Evolutionary conservation across 2,797 vertebrate genomes (phyloP).

Genomic region (Aviceda cuculoides): DNA sequence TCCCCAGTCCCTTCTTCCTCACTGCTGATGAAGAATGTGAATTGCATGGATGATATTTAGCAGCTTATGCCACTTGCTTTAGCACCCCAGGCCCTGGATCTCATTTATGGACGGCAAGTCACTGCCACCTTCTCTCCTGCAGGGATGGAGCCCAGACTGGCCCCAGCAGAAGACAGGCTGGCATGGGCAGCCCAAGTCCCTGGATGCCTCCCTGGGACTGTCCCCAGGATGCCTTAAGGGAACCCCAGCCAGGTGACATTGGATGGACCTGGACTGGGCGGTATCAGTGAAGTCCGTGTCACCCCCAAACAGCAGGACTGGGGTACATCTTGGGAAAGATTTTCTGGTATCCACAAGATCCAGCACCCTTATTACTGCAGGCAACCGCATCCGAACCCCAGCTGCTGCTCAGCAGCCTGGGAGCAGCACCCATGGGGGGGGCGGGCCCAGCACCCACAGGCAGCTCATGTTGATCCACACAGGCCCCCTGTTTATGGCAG

Average conservation of each 20-base stretch:
- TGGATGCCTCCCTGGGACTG: no score
- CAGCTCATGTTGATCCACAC: neutral
- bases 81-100: neutral
- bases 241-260: neutral
- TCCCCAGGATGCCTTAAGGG: neutral
- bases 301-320: neutral
- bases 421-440: rapidly evolving
- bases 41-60: rapidly evolving
- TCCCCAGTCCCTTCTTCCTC: neutral
- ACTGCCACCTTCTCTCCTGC: neutral
- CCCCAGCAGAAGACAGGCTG: neutral
- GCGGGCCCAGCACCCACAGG: neutral
- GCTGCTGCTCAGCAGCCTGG: neutral
- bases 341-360: rapidly evolving
- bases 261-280: neutral
- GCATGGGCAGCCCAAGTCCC: rapidly evolving
- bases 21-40: neutral
- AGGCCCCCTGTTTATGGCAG: rapidly evolving
- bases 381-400: neutral
- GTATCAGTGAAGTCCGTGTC: neutral
- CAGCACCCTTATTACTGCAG: neutral
- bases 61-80: neutral
- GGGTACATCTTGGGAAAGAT: neutral
- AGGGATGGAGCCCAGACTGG: neutral
- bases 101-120: neutral